Evolutionary conservation across 2,888 invertebrate genomes (phyloP).

Genomic region (Acronicta leporina): DNA sequence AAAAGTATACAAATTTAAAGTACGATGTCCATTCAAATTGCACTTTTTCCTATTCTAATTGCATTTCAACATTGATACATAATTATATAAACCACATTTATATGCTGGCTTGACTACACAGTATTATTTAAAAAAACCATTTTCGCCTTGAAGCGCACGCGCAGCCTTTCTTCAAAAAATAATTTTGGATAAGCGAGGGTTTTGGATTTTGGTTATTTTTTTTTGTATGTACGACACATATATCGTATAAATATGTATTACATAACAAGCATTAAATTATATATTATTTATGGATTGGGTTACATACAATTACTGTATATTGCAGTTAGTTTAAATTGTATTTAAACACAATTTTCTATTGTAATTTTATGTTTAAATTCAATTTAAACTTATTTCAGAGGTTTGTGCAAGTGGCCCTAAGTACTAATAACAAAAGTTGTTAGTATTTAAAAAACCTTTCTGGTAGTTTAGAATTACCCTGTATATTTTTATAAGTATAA

Average conservation of each 20-base stretch:
- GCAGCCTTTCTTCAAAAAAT: neutral
- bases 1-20: slow-evolving; percentile 16
- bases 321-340: too few relatives aligned
- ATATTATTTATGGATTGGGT: too few relatives aligned
- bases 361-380: too few relatives aligned
- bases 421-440: too few relatives aligned
- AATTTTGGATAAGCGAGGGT: neutral
- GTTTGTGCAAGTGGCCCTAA: too few relatives aligned
- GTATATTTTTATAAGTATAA: neutral
- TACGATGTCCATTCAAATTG: slow-evolving; percentile 23
- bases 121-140: neutral
- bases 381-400: too few relatives aligned
- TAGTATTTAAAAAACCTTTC: neutral
- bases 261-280: too few relatives aligned
- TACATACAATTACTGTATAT: too few relatives aligned
- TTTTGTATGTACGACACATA: too few relatives aligned
- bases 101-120: neutral
- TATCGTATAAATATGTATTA: too few relatives aligned
- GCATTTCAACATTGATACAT: neutral
- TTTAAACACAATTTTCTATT: too few relatives aligned
- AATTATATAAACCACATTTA: neutral
- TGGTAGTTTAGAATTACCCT: neutral
- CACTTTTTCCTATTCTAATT: slow-evolving; percentile 29
- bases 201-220: too few relatives aligned
- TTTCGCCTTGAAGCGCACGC: neutral